phyloP scores from a whole-genome alignment of 2,888 invertebrate genomes.

The Macaria notata region DNA sequence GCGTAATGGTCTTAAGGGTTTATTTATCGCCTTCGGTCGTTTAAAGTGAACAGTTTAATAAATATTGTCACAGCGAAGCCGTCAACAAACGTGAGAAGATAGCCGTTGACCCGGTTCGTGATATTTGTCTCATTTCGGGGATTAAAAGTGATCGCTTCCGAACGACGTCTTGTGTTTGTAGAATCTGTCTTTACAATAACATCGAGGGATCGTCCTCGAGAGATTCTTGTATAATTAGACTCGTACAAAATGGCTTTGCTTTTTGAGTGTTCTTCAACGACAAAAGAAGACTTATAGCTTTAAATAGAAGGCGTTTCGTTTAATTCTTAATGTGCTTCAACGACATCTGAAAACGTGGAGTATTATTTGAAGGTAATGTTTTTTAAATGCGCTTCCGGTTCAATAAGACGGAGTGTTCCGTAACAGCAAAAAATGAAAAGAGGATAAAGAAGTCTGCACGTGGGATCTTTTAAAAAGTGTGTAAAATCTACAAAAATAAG shows the following conservation, averaged over 20 bases:
- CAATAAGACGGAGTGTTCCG: constrained; percentile 53
- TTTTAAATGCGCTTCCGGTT: constrained; percentile 69
- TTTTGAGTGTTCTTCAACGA: constrained; percentile 68
- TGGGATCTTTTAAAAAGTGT: constrained; percentile 35
- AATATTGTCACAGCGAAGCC: constrained; percentile 80
- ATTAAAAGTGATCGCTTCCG: constrained; percentile 74
- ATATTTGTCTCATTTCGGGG: constrained; percentile 77
- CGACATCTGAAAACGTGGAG: constrained; percentile 56
- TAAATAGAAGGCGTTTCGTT: constrained; percentile 55
- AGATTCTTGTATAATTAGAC: constrained; percentile 72
- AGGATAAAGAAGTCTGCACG: constrained; percentile 45
- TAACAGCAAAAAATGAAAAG: constrained; percentile 44
- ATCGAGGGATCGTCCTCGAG: constrained; percentile 54
- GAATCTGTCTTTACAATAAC: constrained; percentile 71
- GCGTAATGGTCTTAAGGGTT: constrained; percentile 71
- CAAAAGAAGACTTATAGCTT: constrained; percentile 68
- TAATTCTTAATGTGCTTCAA: constrained; percentile 65
- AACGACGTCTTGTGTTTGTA: constrained; percentile 71
- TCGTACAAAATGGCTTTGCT: constrained; percentile 61
- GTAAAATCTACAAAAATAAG: constrained; percentile 22
- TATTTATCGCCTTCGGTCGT: constrained; percentile 75
- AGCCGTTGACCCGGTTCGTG: constrained; percentile 79
- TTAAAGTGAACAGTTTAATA: constrained; percentile 78
- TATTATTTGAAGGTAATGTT: constrained; percentile 55
- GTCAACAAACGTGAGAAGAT: constrained; percentile 81